Evolutionary conservation across 2,797 vertebrate genomes (phyloP).

Genomic region (Pogoniulus pusillus): DNA sequence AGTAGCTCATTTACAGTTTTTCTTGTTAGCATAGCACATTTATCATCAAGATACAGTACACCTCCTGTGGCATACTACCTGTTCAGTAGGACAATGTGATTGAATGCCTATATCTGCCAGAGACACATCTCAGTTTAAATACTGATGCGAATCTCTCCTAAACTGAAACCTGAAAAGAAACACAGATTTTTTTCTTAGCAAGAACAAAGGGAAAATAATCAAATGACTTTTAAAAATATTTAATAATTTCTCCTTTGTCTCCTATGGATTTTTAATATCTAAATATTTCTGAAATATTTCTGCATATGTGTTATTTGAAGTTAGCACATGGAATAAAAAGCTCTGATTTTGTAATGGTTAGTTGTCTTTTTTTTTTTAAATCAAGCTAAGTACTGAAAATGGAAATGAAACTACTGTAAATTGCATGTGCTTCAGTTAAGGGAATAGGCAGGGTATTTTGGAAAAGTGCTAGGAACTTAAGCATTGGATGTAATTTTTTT

Average conservation of each 20-base stretch:
- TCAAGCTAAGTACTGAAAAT: neutral
- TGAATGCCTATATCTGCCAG: neutral
- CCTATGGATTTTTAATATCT: neutral
- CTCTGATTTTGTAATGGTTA: neutral
- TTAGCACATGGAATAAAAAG: neutral
- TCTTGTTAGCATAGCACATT: neutral
- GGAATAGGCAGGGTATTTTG: neutral
- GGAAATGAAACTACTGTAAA: neutral
- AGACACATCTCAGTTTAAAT: neutral
- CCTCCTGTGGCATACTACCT: neutral
- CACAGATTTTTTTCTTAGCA: neutral
- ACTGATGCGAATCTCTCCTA: neutral
- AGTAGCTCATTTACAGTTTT: slow-evolving; percentile 34
- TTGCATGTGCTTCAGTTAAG: neutral
- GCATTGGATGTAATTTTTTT: neutral
- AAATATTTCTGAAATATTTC: neutral
- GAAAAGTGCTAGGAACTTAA: neutral
- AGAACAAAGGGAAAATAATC: neutral
- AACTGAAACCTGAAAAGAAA: neutral
- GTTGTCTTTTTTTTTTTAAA: neutral
- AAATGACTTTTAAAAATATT: neutral
- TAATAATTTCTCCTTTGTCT: neutral
- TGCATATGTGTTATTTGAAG: neutral
- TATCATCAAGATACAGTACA: neutral
- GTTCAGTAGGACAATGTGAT: neutral